Evolutionary conservation across 2,113 vertebrate genomes (phyloP), one percentile per base, ranked within the genome.

Genomic region (Apaloderma vittatum): DNA sequence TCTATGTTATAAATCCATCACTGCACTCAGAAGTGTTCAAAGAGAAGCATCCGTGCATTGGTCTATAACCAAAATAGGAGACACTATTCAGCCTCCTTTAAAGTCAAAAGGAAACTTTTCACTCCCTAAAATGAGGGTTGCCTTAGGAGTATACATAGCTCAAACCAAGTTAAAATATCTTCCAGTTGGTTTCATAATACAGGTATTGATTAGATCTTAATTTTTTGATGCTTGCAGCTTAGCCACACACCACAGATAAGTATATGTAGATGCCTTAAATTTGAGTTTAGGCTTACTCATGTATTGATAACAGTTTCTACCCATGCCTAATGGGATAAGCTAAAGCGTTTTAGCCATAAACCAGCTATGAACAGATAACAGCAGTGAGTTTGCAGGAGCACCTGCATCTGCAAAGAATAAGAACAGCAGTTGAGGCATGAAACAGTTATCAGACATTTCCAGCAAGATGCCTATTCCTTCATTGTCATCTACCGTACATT

Each of bases 341-440:
- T 58, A 58, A 86, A 83, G 71, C 46, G 61, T 76, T 93, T 75
- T 57, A 88, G 21, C 79, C 15, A 20, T 80, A 95, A 86, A 86
- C 22, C 55, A 62, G 11, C 46, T 43, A 57, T 46, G 46, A 70
- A 79, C 71, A 45, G 68, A 62, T 76, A 93, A 88, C 3, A 40
- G 40, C 40, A 40, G 40, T 40, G 40, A 40, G 40, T 40, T 40
- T 40, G 40, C 40, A 37, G 34, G 10, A 86, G 54, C 49, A 93
- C n/a, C 37, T 91, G 85, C 30, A 79, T 30, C 59, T 74, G 34
- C 57, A 71, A 63, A 74, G n/a, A 88, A 67, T 46, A 36, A 88
- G 9, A 61, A 29, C 11, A 83, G n/a, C 16, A 75, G 27, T 49
- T 45, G 79, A 19, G 30, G 32, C 6, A 92, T 63, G 32, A 86